Conservation (phyloP, 2,797 vertebrate species). For the Kryptolebias ocellatus region DNA sequence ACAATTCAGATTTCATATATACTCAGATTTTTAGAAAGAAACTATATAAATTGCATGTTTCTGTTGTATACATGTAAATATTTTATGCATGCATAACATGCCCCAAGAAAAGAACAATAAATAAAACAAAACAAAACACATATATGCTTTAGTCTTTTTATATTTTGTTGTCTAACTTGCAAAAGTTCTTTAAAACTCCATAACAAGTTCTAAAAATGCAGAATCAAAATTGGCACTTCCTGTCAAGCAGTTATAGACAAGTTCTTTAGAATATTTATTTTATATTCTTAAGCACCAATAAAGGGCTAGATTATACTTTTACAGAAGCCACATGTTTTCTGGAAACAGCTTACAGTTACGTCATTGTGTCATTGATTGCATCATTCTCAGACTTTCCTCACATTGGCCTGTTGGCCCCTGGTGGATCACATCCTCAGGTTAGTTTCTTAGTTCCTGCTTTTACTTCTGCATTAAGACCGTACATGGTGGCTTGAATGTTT, state of each 20-base stretch:
- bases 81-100: not conserved
- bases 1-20: no score
- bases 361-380: slow-evolving; percentile 2
- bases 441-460: slow-evolving; percentile 17
- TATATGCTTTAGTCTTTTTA: no score
- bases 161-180: not conserved
- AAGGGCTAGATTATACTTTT: not conserved
- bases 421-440: slow-evolving; percentile 39
- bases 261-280: no score
- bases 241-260: no score
- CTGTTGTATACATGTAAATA: not conserved
- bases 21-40: no score
- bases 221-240: not conserved
- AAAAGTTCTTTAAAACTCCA: not conserved
- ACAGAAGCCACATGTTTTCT: not conserved
- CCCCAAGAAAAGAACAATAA: not conserved
- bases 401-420: slow-evolving; percentile 21
- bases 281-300: not conserved
- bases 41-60: no score
- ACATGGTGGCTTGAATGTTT: not conserved
- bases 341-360: not conserved
- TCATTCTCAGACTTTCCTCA: slow-evolving; percentile 31
- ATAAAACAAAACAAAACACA: not conserved
- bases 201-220: not conserved
- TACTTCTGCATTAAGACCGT: slow-evolving; percentile 26